Evolutionary conservation across 2,797 vertebrate species (phyloP).

Genomic region (Peromyscus melanophrys): DNA sequence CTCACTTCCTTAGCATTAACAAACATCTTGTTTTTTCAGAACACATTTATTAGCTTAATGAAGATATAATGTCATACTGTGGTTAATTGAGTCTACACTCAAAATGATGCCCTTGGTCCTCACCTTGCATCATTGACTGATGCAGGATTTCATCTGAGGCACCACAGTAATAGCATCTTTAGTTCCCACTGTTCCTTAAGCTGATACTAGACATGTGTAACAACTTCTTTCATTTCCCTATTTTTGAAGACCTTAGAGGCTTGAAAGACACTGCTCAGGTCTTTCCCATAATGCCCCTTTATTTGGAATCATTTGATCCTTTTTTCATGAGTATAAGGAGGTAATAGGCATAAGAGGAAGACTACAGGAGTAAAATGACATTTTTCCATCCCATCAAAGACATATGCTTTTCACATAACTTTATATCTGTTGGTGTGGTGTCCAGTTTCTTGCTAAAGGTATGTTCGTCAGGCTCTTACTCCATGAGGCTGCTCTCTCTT

Average conservation of each 20-base stretch:
- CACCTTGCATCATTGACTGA: background rate
- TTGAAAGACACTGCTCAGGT: background rate
- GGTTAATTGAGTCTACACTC: background rate
- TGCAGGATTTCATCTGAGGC: background rate
- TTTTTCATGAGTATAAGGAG: background rate
- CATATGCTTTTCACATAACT: background rate
- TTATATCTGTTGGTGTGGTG: background rate
- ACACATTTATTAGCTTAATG: background rate
- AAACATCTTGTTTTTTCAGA: background rate
- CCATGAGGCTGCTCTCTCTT: background rate
- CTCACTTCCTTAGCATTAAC: background rate
- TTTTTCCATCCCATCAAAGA: background rate
- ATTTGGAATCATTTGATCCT: background rate
- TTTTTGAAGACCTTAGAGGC: constrained; percentile 9
- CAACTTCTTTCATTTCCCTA: background rate
- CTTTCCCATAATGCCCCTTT: background rate
- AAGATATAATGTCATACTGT: background rate
- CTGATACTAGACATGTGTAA: background rate
- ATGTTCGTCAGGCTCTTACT: background rate
- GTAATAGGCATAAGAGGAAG: background rate
- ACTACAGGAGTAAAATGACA: background rate
- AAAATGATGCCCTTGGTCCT: background rate
- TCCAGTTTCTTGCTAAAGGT: no score
- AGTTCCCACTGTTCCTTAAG: background rate
- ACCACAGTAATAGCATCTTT: background rate